A percentile compares a stretch with the other conserved stretches of the same genome.
Evolutionary conservation across 2,888 invertebrate genomes (phyloP).

Genomic region (Amphipoea oculea): DNA sequence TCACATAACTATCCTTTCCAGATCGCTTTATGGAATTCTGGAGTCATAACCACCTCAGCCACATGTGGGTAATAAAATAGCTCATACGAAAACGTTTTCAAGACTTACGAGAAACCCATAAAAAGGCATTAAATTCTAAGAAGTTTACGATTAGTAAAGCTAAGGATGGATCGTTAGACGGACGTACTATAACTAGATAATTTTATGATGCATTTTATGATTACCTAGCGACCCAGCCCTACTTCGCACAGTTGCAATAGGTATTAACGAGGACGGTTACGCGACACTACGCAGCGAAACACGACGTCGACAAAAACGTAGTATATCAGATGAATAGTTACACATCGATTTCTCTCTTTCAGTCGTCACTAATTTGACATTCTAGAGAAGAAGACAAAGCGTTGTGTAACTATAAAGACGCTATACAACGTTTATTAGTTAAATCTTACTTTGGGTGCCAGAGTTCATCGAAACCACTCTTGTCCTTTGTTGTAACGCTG

Average conservation of each 20-base stretch:
- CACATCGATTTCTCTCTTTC: too few relatives aligned
- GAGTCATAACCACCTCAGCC: conserved; percentile 2
- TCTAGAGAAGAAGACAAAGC: too few relatives aligned
- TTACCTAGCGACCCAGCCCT: background rate
- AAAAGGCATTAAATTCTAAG: conserved; percentile 45
- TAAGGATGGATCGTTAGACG: conserved; percentile 4
- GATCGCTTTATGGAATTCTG: background rate
- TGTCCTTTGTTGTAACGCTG: too few relatives aligned
- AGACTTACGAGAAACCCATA: conserved; percentile 24
- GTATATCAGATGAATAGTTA: too few relatives aligned
- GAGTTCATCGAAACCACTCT: too few relatives aligned
- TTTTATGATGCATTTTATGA: conserved; percentile 19
- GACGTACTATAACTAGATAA: conserved; percentile 1
- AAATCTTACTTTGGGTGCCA: too few relatives aligned
- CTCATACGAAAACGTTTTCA: conserved; percentile 18
- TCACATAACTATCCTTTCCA: background rate
- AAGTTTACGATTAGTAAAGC: conserved; percentile 27
- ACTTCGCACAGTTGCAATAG: background rate
- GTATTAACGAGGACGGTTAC: background rate
- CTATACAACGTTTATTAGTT: too few relatives aligned
- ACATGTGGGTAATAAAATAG: conserved; percentile 30
- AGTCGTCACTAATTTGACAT: too few relatives aligned
- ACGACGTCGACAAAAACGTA: too few relatives aligned
- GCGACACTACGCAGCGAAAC: too few relatives aligned
- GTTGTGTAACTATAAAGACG: too few relatives aligned